These are phyloP conservation scores for Zaprionus taronus DNA, from an alignment of 1,140 invertebrate genomes.

Conservation along the genomic window DNA sequence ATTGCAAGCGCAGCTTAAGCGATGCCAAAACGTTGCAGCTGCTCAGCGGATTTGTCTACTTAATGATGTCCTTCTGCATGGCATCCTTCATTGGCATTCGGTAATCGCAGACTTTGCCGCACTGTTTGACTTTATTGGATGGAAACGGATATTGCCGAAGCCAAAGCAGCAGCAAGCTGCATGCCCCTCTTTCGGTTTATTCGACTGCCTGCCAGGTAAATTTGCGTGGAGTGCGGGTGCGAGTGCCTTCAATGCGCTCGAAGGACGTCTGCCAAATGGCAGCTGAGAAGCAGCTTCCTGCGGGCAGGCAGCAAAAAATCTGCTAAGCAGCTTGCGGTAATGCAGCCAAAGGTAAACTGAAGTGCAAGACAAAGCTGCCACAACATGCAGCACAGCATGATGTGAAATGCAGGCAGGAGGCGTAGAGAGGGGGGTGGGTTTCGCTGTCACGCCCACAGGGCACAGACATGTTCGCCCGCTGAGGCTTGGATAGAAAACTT, in stretches of 20 bases:
- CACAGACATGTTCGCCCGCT: constrained; percentile 8
- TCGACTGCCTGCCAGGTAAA: constrained; percentile 14
- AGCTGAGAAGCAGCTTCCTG: constrained; percentile 6
- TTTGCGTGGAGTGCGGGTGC: not conserved
- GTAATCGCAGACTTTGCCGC: constrained; percentile 26
- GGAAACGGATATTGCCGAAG: constrained; percentile 42
- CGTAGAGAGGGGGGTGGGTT: not conserved
- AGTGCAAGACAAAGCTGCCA: constrained; percentile 23
- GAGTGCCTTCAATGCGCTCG: constrained; percentile 1
- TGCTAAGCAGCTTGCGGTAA: constrained; percentile 40
- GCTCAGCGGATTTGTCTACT: constrained; percentile 27
- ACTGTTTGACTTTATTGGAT: constrained; percentile 34
- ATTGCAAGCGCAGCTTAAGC: not conserved
- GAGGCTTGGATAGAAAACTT: constrained; percentile 41
- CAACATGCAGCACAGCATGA: not conserved
- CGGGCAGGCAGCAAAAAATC: constrained; percentile 19
- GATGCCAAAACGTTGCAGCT: not conserved
- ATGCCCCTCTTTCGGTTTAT: not conserved
- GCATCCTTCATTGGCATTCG: constrained; percentile 32
- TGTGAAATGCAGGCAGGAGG: too few relatives aligned
- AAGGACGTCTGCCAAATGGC: constrained; percentile 25
- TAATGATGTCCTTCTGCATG: constrained; percentile 2
- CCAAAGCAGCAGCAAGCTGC: not conserved
- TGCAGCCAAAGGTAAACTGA: constrained; percentile 28
- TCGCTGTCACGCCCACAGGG: constrained; percentile 10